Base-by-base conservation (phyloP, 1,140 invertebrate species). In the Sycophaga agraensis region DNA sequence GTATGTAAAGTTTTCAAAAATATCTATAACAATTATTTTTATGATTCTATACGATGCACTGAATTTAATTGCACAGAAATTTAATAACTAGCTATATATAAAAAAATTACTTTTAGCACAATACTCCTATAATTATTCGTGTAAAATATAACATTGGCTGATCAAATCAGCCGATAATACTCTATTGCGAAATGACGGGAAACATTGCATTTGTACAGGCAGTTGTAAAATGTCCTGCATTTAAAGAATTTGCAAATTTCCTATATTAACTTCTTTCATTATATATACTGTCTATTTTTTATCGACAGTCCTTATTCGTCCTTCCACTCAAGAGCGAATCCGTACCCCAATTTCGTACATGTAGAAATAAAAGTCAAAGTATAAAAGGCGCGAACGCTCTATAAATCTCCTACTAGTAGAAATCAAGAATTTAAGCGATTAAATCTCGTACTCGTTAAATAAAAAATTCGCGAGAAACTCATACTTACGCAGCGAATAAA, bases 391-490 rank as follows among this genome's bases (percentile, higher is more conserved):
- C 49, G 42, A 37, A 54, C 3, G 42, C 50, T 55, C 34, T 48
- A 61, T 43, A 22, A 56, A 56, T 62, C 35, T 62, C 59, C 59
- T 62, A 55, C 21, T 39, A 61, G 43, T 61, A 61, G 39, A 55
- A 40, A 31, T 46, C 40, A 53, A 37, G 43, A 46, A 46, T 46
- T 59, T 43, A 53, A 60, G 26, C 26, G 39, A 43, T 40, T n/a
- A 53, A 59, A 53, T 60, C 28, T 53, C 49, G 35, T 53, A 53
- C 43, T 61, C 34, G 24, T 55, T 40, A 54, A 26, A 53, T 53
- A 45, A 19, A 49, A 21, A 43, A 53, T 50, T 51, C 21, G 21
- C 31, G 26, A 43, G 26, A 42, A 11, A 34, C 12, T 16, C 53
- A 45, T 16, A 51, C n/a, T 26, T 28, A 46, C 21, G 39, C 42